phyloP scores from a whole-genome alignment of 1,140 invertebrate genomes.

The Phthorimaea operculella region DNA sequence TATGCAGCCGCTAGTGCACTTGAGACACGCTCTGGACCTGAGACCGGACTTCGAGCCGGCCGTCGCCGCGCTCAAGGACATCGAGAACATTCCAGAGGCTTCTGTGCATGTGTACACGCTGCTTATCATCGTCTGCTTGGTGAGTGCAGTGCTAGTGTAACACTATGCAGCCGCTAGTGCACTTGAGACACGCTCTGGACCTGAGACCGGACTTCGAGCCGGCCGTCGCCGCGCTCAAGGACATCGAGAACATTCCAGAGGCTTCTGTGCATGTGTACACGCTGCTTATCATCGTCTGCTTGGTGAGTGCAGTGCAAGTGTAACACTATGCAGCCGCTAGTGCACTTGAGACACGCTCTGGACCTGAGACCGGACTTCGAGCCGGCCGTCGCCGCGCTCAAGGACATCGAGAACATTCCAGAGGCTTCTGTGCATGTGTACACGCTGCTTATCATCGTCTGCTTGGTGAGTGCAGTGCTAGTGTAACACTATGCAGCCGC shows the following conservation, averaged over 20 bases:
- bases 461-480: conserved; percentile 75
- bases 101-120: conserved; percentile 2
- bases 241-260: conserved; percentile 69
- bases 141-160: too few species aligned
- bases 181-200: conserved; percentile 78
- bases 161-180: conserved; percentile 70
- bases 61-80: conserved; percentile 74
- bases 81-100: conserved; percentile 62
- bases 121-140: conserved; percentile 2
- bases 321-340: too few species aligned
- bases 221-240: conserved; percentile 74
- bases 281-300: conserved; percentile 1
- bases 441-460: conserved; percentile 86
- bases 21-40: conserved; percentile 78
- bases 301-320: too few species aligned
- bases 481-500: too few species aligned
- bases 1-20: conserved; percentile 72
- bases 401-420: conserved; percentile 81
- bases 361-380: conserved; percentile 86
- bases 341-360: conserved; percentile 80
- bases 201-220: conserved; percentile 80
- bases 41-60: conserved; percentile 82
- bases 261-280: conserved; percentile 2
- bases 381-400: conserved; percentile 79
- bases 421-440: conserved; percentile 81